Percentiles rank a stretch among this genome's conserved stretches.
phyloP scores from a whole-genome alignment of 2,888 invertebrate species.

The Drosophila picticornis region DNA sequence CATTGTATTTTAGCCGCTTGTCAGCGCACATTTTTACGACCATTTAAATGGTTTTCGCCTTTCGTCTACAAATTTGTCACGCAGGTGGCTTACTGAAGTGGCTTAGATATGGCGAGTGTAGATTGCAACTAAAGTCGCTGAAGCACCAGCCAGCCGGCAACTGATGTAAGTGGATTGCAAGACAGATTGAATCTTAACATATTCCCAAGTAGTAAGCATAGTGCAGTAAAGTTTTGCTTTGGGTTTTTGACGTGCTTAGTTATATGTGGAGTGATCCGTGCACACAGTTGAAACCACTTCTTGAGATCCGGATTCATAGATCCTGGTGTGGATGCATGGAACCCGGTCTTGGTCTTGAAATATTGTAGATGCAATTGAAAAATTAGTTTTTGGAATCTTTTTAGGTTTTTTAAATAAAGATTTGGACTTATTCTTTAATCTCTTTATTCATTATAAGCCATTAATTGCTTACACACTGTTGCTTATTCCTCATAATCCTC shows the following conservation, averaged over 20 bases:
- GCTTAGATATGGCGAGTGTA: constrained; percentile 24
- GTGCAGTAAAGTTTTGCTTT: background rate
- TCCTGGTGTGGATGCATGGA: too few species aligned
- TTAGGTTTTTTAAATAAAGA: background rate
- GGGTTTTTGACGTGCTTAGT: background rate
- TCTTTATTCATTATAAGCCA: background rate
- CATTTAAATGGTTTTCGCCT: constrained; percentile 76
- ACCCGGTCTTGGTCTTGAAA: background rate
- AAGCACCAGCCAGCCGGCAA: constrained; percentile 2
- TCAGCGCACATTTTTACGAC: constrained; percentile 76
- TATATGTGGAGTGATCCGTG: too few species aligned
- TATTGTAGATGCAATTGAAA: background rate
- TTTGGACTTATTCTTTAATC: background rate
- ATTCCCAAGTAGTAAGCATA: background rate
- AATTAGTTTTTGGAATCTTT: background rate
- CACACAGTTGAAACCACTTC: background rate
- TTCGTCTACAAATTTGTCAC: constrained; percentile 67
- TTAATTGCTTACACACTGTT: background rate
- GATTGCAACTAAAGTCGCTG: constrained; percentile 13
- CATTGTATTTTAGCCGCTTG: constrained; percentile 71
- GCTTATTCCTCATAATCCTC: background rate
- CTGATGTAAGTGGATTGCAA: constrained; percentile 9
- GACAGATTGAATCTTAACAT: constrained; percentile 22
- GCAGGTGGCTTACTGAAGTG: constrained; percentile 28
- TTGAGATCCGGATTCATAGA: background rate